Evolutionary conservation across 2,113 vertebrate genomes (phyloP).

Genomic region (Sceloporus undulatus): DNA sequence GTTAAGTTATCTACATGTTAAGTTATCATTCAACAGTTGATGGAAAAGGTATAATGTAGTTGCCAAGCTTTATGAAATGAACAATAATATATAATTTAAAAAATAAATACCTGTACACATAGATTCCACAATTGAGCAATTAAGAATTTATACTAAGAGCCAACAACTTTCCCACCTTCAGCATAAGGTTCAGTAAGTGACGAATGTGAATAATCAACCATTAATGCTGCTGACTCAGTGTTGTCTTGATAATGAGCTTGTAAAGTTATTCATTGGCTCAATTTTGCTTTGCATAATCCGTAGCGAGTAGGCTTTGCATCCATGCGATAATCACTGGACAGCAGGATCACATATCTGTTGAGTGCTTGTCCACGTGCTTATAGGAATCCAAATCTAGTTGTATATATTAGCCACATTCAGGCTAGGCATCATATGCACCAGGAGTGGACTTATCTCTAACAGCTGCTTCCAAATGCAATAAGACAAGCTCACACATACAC

Average conservation of each 20-base stretch:
- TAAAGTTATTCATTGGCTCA: constrained; percentile 22
- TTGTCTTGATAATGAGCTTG: background rate
- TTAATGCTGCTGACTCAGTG: constrained; percentile 23
- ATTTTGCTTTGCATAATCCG: background rate
- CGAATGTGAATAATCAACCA: constrained; percentile 38
- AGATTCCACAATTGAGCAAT: too few relatives aligned
- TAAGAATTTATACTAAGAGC: too few relatives aligned
- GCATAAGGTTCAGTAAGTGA: constrained; percentile 39
- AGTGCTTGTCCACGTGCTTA: background rate
- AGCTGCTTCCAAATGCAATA: background rate
- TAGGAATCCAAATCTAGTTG: too few relatives aligned
- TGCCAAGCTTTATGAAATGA: too few relatives aligned
- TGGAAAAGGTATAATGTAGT: too few relatives aligned
- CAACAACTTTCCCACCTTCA: background rate
- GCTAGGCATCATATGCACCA: background rate
- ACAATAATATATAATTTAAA: too few relatives aligned
- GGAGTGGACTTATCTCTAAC: too few relatives aligned
- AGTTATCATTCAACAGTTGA: too few relatives aligned
- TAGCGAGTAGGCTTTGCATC: background rate
- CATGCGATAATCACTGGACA: background rate
- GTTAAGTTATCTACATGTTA: too few relatives aligned
- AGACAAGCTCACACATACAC: background rate
- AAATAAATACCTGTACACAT: too few relatives aligned
- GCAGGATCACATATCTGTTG: background rate
- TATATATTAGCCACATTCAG: too few relatives aligned